A percentile compares a stretch with the other conserved stretches of the same genome.
phyloP scores from a whole-genome alignment of 2,797 vertebrate genomes.

The Sebastes trivittatus region DNA sequence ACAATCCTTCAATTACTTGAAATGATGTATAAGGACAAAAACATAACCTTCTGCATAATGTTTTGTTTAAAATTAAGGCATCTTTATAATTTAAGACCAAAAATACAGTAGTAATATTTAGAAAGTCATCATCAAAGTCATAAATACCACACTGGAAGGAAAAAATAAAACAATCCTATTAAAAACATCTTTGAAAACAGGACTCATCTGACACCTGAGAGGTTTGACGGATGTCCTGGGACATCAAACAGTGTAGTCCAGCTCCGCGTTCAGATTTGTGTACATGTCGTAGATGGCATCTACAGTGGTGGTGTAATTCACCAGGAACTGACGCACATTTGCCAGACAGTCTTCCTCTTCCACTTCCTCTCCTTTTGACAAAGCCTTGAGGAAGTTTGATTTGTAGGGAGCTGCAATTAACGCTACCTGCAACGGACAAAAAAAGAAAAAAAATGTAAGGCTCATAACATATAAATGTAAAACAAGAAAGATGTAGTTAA shows the following conservation, averaged over 20 bases:
- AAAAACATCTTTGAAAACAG: slow-evolving; percentile 3
- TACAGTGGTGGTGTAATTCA: slow-evolving; percentile 87
- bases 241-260: slow-evolving; percentile 91
- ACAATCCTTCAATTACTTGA: not conserved
- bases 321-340: slow-evolving; percentile 89
- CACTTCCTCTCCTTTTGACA: slow-evolving; percentile 92
- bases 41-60: not conserved
- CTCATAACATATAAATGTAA: not conserved
- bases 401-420: slow-evolving; percentile 90
- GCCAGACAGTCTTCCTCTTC: slow-evolving; percentile 91
- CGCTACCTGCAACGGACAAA: slow-evolving; percentile 79
- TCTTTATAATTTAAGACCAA: slow-evolving; percentile 1
- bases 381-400: slow-evolving; percentile 91
- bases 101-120: slow-evolving; percentile 10
- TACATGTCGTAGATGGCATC: slow-evolving; percentile 96
- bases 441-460: not conserved
- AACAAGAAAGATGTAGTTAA: not conserved
- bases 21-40: not conserved
- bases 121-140: slow-evolving; percentile 33
- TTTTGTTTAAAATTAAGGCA: slow-evolving; percentile 21
- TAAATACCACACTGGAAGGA: slow-evolving; percentile 44
- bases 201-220: slow-evolving; percentile 21
- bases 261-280: slow-evolving; percentile 88
- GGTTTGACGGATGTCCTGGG: not conserved
- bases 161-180: slow-evolving; percentile 2